phyloP scores from a whole-genome alignment of 2,797 vertebrate species.

The Alauda arvensis region DNA sequence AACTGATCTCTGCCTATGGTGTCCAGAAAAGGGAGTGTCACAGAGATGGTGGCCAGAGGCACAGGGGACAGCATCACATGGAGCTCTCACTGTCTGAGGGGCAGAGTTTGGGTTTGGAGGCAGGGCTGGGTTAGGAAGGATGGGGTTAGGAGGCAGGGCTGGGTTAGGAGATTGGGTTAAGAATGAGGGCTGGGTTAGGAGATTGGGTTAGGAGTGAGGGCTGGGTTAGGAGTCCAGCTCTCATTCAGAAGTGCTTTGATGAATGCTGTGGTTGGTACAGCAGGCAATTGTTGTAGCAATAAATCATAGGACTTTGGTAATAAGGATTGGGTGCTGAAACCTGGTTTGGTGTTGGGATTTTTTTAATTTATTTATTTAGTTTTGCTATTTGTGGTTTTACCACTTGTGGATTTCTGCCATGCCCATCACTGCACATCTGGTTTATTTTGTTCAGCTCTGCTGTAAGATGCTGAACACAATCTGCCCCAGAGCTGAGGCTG shows the following conservation, averaged over 20 bases:
- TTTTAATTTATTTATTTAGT: not conserved
- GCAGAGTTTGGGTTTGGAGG: rapidly evolving
- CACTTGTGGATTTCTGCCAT: not conserved
- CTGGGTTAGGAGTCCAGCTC: not conserved
- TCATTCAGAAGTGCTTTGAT: not conserved
- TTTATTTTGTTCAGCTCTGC: not conserved
- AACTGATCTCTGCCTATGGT: rapidly evolving
- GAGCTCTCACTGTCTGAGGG: rapidly evolving
- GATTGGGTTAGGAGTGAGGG: not conserved
- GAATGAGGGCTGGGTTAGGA: not conserved
- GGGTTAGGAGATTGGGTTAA: not conserved
- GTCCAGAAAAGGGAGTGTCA: not conserved
- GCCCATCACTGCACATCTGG: not conserved
- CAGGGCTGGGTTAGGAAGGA: no score
- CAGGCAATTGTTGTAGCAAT: not conserved
- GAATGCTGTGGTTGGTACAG: not conserved
- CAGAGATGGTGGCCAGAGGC: not conserved
- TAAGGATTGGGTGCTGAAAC: not conserved
- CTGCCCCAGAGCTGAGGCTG: not conserved
- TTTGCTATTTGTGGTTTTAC: not conserved
- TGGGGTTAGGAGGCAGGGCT: not conserved
- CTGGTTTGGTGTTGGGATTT: not conserved
- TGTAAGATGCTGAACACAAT: not conserved
- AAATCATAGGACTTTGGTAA: not conserved
- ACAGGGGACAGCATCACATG: rapidly evolving